Evolutionary conservation across 2,113 vertebrate species (phyloP).

Genomic region (Brienomyrus longianalis): DNA sequence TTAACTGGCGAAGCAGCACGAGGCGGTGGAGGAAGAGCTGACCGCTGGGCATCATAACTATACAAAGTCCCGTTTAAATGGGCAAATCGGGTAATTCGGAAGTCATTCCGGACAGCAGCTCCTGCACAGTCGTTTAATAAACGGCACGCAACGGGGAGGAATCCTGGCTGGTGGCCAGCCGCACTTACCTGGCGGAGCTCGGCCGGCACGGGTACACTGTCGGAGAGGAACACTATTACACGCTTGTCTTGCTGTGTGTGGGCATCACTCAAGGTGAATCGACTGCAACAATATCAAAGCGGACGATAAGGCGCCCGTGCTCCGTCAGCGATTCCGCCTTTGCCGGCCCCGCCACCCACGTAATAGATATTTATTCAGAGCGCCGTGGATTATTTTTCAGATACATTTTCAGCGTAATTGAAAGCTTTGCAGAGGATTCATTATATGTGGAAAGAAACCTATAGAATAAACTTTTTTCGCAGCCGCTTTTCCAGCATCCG

Average conservation of each 20-base stretch:
- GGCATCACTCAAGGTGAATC: conserved; percentile 8
- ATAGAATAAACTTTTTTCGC: background rate
- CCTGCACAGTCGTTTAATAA: background rate
- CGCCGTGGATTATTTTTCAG: background rate
- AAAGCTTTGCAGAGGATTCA: background rate
- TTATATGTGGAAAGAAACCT: background rate
- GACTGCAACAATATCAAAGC: background rate
- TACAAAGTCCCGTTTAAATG: background rate
- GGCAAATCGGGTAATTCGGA: background rate
- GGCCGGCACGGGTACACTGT: too few relatives aligned
- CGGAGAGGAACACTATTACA: background rate
- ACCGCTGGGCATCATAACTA: background rate
- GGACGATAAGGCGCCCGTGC: background rate
- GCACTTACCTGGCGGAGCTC: background rate
- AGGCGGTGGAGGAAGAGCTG: background rate
- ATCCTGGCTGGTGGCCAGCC: background rate
- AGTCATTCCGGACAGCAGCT: background rate
- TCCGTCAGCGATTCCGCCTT: background rate
- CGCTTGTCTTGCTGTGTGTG: conserved; percentile 9
- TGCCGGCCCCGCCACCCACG: background rate
- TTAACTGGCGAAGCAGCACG: background rate
- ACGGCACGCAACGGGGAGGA: background rate
- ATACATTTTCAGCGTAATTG: background rate
- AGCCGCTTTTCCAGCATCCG: too few relatives aligned
- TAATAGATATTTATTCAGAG: conserved; percentile 8